A percentile compares a stretch with the other conserved stretches of the same genome.
These are phyloP conservation scores for Diplogasteroides magnus DNA, from an alignment of 1,140 invertebrate genomes.

Conservation along the genomic window DNA sequence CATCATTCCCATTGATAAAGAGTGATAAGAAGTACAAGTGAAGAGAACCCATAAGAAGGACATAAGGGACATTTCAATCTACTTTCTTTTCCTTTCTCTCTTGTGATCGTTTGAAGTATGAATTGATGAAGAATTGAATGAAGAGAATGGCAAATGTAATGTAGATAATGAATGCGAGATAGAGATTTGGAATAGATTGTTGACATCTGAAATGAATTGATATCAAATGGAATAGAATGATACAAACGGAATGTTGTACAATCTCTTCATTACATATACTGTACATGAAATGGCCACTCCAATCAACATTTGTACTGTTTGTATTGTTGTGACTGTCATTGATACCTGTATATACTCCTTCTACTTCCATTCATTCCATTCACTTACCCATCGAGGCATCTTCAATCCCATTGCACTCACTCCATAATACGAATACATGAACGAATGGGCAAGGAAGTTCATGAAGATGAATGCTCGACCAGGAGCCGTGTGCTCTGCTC, in stretches of 20 bases:
- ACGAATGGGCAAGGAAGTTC: conserved; percentile 93
- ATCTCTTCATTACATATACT: conserved; percentile 44
- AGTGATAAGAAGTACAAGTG: too few relatives aligned
- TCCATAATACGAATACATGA: conserved; percentile 97
- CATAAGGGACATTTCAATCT: too few relatives aligned
- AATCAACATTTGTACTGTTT: conserved; percentile 94
- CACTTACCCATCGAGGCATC: conserved; percentile 66
- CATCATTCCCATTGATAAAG: too few relatives aligned
- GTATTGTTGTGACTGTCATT: conserved; percentile 84
- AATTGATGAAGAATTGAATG: conserved; percentile 58
- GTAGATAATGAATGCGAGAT: conserved; percentile 87
- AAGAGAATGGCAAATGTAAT: conserved; percentile 63
- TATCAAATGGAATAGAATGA: neutral
- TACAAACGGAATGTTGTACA: conserved; percentile 21
- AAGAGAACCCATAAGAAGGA: too few relatives aligned
- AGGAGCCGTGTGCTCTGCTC: conserved; percentile 79
- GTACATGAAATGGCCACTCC: conserved; percentile 76
- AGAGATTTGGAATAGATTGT: conserved; percentile 78
- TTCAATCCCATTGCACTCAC: conserved; percentile 78
- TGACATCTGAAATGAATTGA: conserved; percentile 64
- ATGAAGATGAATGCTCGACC: conserved; percentile 95
- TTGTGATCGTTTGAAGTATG: conserved; percentile 62
- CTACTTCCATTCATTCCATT: neutral
- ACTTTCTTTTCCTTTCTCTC: conserved; percentile 19
- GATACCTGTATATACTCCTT: conserved; percentile 65